Evolutionary conservation across 2,888 invertebrate species (phyloP), one percentile per base, ranked within the genome.

Genomic region (Drosophila neotestacea): DNA sequence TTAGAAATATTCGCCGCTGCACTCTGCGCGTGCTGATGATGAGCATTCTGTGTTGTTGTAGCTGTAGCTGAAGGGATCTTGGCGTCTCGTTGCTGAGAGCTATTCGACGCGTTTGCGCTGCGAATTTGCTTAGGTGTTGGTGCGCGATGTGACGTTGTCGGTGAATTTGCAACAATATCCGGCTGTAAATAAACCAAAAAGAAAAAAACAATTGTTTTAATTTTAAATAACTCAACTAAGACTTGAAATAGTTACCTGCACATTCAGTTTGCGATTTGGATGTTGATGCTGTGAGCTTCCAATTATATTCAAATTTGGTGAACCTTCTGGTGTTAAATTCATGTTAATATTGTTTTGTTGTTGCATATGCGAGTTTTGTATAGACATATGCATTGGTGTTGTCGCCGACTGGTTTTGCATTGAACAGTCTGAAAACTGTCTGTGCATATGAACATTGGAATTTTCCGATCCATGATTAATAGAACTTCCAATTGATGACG

Each of bases 401-500:
- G 94, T 93, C 91, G 94, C 90, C 89, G 94, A 90, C 92, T 94
- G 81, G 79, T 94, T 91, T 93, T 94, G 94, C 94, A 96, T 95
- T n/a, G 96, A 95, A 88, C 96, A 96, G 66, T 95, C 95, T 0
- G 93, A 87, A 78, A 94, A 95, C 59, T 91, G 92, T 27, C 91
- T 88, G 92, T 93, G 89, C 79, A 94, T 93, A 16, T 94, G 90
- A 0, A 94, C 94, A 51, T 94, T 94, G n/a, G 93, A 93, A 38
- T 93, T 93, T 79, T 95, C 95, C 0, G 95, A 94, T 88, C 94
- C 95, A 80, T 96, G 96, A 7, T 96, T 95, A 92, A 97, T 94
- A 91, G 98, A 97, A 50, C 96, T 96, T 1, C 97, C 96, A 78
- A 98, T 97, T 42, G 97, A 97, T 0, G 97, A 96, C 0, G 98